These are phyloP conservation scores for Aricia agestis DNA, from an alignment of 1,140 invertebrate species.

Conservation along the genomic window DNA sequence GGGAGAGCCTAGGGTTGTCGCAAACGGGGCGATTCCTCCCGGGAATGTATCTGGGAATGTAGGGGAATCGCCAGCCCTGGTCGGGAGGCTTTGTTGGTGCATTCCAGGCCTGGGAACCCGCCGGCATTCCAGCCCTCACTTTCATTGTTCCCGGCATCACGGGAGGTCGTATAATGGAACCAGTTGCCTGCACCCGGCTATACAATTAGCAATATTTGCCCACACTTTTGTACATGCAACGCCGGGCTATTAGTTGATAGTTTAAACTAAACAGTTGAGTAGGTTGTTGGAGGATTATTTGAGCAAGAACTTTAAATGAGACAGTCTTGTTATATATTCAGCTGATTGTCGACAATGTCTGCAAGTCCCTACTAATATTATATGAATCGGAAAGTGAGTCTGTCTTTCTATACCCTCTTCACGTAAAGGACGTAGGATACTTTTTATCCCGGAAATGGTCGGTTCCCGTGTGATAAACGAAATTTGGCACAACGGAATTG, in stretches of 20 bases:
- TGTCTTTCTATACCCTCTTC: no score
- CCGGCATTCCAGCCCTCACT: constrained; percentile 69
- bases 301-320: no score
- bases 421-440: no score
- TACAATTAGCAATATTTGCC: constrained; percentile 37
- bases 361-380: no score
- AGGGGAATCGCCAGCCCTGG: constrained; percentile 57
- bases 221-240: constrained; percentile 28
- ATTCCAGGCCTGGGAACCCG: constrained; percentile 73
- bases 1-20: neutral
- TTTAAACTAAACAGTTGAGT: neutral
- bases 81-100: constrained; percentile 67
- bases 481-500: no score
- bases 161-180: constrained; percentile 71
- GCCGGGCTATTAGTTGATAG: constrained; percentile 2
- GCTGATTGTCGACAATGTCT: no score
- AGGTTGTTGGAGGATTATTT: neutral
- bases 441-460: no score
- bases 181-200: constrained; percentile 46
- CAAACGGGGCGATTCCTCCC: neutral
- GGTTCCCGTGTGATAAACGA: no score
- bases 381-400: no score
- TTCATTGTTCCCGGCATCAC: constrained; percentile 69
- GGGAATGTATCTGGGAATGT: constrained; percentile 48
- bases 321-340: no score